Evolutionary conservation across 1,140 invertebrate genomes (phyloP), one percentile per base, ranked within the genome.

Genomic region (Polypedilum vanderplanki): DNA sequence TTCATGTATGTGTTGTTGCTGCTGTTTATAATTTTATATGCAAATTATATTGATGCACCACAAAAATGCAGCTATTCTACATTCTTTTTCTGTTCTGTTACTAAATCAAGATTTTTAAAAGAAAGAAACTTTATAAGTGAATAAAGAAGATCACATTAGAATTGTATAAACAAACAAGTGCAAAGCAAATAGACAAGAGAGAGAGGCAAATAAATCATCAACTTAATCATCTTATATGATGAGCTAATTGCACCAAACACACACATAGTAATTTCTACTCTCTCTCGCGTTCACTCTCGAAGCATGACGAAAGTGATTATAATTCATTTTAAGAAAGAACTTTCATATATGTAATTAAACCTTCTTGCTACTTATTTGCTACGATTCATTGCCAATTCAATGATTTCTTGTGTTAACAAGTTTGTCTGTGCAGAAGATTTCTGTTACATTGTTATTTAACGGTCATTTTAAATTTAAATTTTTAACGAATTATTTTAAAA

Each of bases 321-420:
- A 70, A 70, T 18, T 22, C 18, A 18, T 22, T 18, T 70, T n/a
- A 0, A 18, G 17, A 33, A 33, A 33, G 24, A 33, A 33, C 24
- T 33, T 33, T 33, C 24, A 33, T 33, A 33, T 33, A 33, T 33
- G 24, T 33, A 33, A 33, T 33, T 33, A 33, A 33, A 33, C 24
- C 24, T 33, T 33, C 24, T 33, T 33, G n/a, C 24, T 33, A 33
- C 24, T 33, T 33, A 33, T 33, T 33, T 33, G 24, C 46, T n/a
- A 57, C 3, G 12, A 57, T 57, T 15, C 20, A 70, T 18, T 22
- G 65, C 20, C 65, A 70, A 22, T 70, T 70, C 65, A 70, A 22
- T 70, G 64, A n/a, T 17, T 67, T 67, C 15, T n/a, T n/a, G n/a
- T 67, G 65, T 70, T 70, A 70, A 70, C 65, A 70, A 70, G 65